Percentiles rank a stretch among this genome's conserved stretches.
Conservation (phyloP, 2,113 vertebrate species). For the Malaclemys terrapin region DNA sequence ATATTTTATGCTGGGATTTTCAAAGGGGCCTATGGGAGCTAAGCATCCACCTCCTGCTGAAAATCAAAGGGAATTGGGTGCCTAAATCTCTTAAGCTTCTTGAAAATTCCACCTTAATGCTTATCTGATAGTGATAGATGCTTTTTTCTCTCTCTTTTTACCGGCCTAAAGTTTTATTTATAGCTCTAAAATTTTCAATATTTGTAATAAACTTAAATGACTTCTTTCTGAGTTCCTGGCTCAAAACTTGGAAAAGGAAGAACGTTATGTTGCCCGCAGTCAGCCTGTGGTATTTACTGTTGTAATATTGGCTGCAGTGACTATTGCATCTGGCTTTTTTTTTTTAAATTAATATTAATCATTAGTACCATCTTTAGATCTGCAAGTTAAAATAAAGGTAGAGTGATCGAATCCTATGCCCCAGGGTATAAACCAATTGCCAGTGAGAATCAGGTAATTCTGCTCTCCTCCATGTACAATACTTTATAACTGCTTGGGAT, state of each 20-base stretch:
- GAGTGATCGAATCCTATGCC: neutral
- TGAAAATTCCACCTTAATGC: neutral
- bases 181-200: neutral
- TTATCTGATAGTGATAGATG: neutral
- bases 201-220: neutral
- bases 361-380: neutral
- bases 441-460: neutral
- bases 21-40: neutral
- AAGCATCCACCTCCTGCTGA: neutral
- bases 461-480: neutral
- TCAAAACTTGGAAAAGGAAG: neutral
- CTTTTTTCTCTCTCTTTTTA: neutral
- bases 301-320: neutral
- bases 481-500: neutral
- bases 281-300: neutral
- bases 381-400: neutral
- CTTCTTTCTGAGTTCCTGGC: neutral
- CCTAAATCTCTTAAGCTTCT: neutral
- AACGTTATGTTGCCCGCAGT: neutral
- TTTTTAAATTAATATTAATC: neutral
- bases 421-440: neutral
- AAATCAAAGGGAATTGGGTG: neutral
- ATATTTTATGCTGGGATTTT: neutral
- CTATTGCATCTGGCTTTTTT: neutral
- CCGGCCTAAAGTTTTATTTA: neutral